Percentiles rank a stretch among this genome's conserved stretches.
Evolutionary conservation across 2,888 invertebrate genomes (phyloP).

Genomic region (Lasioglossum figueresi): DNA sequence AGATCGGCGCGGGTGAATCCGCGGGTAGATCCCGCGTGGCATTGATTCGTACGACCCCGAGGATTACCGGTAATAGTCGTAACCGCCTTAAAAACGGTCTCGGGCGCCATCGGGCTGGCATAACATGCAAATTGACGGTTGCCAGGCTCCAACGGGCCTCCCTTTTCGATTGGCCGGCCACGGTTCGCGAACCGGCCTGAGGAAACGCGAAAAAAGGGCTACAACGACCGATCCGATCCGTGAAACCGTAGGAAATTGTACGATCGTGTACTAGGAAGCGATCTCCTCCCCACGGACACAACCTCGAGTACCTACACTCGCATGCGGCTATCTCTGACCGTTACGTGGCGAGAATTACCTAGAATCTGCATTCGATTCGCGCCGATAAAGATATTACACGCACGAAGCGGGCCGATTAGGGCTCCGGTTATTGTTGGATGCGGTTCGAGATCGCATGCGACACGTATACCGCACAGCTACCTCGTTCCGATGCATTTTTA

Average conservation of each 20-base stretch:
- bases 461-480: neutral
- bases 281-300: constrained; percentile 34
- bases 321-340: neutral
- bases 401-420: neutral
- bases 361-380: constrained; percentile 15
- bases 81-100: constrained; percentile 74
- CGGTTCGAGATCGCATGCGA: neutral
- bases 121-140: constrained; percentile 76
- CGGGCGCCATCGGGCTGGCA: constrained; percentile 68
- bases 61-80: constrained; percentile 74
- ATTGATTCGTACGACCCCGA: constrained; percentile 76
- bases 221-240: constrained; percentile 47
- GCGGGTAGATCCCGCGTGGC: constrained; percentile 65
- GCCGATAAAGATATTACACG: constrained; percentile 9
- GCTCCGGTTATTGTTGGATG: neutral
- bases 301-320: neutral
- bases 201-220: constrained; percentile 48
- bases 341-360: constrained; percentile 12
- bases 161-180: constrained; percentile 60
- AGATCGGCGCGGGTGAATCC: constrained; percentile 20
- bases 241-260: constrained; percentile 69
- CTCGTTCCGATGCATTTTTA: neutral
- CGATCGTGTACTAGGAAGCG: constrained; percentile 63
- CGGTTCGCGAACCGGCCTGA: constrained; percentile 22
- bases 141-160: constrained; percentile 57